These are phyloP conservation scores for Tadarida brasiliensis DNA, from an alignment of 2,797 vertebrate genomes.

Conservation along the genomic window DNA sequence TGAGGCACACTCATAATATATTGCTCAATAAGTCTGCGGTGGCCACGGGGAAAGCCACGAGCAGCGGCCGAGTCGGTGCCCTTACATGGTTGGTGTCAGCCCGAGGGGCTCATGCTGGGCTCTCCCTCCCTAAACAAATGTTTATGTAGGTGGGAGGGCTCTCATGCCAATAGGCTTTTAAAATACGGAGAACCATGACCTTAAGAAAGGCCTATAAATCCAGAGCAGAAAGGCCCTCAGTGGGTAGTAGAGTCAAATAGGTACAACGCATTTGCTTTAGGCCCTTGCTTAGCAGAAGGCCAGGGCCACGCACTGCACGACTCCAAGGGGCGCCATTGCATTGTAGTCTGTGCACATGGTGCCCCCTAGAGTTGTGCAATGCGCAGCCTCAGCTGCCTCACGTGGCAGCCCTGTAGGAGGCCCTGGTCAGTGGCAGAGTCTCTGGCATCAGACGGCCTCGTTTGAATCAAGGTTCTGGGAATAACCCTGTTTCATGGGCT, in stretches of 20 bases:
- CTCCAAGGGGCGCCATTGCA: neutral
- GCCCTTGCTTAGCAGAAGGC: neutral
- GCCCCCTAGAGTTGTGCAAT: neutral
- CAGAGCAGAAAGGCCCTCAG: neutral
- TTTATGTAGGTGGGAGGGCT: conserved; percentile 63
- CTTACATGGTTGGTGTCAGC: conserved; percentile 44
- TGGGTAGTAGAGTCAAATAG: neutral
- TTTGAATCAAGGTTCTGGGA: neutral
- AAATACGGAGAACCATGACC: conserved; percentile 55
- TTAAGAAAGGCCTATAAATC: conserved; percentile 62
- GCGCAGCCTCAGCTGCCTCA: neutral
- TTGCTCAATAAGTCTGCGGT: conserved; percentile 42
- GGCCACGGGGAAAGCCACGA: conserved; percentile 63
- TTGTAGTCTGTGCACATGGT: neutral
- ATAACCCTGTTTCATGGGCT: neutral
- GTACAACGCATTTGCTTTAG: neutral
- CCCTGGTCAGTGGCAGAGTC: neutral
- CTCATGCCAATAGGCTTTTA: neutral
- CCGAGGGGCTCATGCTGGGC: neutral
- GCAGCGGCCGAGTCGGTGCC: neutral
- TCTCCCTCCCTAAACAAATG: conserved; percentile 63
- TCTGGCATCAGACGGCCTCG: neutral
- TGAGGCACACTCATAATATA: conserved; percentile 65
- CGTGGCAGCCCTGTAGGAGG: neutral
- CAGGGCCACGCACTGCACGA: neutral